phyloP scores from a whole-genome alignment of 2,797 vertebrate genomes.

The Synaphobranchus kaupii region DNA sequence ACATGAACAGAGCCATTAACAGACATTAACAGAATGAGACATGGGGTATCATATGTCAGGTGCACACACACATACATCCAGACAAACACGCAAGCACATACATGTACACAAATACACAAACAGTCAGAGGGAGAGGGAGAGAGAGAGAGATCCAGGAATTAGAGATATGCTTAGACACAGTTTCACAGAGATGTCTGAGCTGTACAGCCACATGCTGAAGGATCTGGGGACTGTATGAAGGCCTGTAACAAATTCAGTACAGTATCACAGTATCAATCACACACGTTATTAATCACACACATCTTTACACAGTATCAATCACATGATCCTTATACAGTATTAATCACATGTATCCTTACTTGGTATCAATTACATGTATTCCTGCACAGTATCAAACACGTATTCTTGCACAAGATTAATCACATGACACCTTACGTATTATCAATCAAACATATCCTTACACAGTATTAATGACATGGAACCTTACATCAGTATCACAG shows the following conservation, averaged over 20 bases:
- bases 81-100: neutral
- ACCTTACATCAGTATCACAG: neutral
- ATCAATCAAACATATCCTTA: neutral
- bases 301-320: neutral
- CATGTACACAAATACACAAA: neutral
- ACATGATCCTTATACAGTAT: neutral
- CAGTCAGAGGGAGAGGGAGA: neutral
- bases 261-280: neutral
- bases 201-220: neutral
- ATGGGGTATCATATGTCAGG: neutral
- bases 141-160: slow-evolving; percentile 16
- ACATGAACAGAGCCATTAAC: neutral
- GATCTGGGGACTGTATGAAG: neutral
- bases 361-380: neutral
- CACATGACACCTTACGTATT: neutral
- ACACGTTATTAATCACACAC: neutral
- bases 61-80: slow-evolving; percentile 19
- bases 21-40: neutral
- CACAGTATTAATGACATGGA: neutral
- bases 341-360: neutral
- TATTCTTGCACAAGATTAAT: neutral
- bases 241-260: neutral
- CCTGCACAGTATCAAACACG: neutral
- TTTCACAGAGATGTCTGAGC: neutral
- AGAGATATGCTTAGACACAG: slow-evolving; percentile 6